phyloP scores from a whole-genome alignment of 2,113 vertebrate species.

The Spea multiplicata region DNA sequence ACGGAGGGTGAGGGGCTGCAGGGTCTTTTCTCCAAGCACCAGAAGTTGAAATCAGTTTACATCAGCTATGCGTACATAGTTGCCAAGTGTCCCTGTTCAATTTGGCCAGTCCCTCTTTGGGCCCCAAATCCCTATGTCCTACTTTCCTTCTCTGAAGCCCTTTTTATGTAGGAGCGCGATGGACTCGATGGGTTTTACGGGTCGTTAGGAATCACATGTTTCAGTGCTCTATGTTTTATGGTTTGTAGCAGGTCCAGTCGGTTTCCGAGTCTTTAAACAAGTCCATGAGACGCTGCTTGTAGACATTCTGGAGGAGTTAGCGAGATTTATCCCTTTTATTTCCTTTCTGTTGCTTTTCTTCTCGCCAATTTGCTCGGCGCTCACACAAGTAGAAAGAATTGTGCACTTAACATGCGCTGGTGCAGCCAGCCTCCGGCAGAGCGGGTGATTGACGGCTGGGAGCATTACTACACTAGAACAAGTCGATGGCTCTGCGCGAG shows the following conservation, averaged over 20 bases:
- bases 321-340: conserved; percentile 47
- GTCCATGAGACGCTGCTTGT: conserved; percentile 15
- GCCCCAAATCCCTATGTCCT: too few species aligned
- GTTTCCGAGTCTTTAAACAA: conserved; percentile 13
- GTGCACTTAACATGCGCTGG: conserved; percentile 36
- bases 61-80: too few species aligned
- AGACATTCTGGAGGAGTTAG: conserved; percentile 32
- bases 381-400: conserved; percentile 46
- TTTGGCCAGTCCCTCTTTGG: too few species aligned
- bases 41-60: too few species aligned
- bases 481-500: not conserved
- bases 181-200: too few species aligned
- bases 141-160: too few species aligned
- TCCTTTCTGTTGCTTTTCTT: conserved; percentile 43
- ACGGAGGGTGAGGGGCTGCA: too few species aligned
- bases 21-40: too few species aligned
- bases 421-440: conserved; percentile 21
- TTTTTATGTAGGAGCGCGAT: too few species aligned
- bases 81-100: too few species aligned
- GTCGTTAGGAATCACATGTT: too few species aligned
- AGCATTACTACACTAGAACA: conserved; percentile 9
- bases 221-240: too few species aligned
- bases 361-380: conserved; percentile 37
- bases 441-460: conserved; percentile 23
- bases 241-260: not conserved